A percentile compares a stretch with the other conserved stretches of the same genome.
phyloP scores from a whole-genome alignment of 2,888 invertebrate genomes.

The Plusia festucae region DNA sequence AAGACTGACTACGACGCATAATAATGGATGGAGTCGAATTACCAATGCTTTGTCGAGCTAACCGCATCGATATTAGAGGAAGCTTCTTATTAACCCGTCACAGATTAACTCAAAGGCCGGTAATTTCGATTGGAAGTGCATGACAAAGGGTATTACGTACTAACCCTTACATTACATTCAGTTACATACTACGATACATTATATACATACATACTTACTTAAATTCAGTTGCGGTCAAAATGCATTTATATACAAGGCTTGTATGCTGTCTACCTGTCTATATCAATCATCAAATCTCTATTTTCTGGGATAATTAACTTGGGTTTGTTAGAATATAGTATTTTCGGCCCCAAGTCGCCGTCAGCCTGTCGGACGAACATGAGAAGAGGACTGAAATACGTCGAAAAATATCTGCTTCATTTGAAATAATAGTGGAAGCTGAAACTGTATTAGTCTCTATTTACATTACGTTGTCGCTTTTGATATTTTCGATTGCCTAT shows the following conservation, averaged over 20 bases:
- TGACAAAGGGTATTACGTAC: neutral
- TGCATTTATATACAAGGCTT: neutral
- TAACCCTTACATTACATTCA: too few species aligned
- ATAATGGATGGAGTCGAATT: neutral
- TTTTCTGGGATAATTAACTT: neutral
- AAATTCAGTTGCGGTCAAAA: neutral
- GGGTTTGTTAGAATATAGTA: neutral
- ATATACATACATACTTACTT: too few species aligned
- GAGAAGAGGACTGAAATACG: neutral
- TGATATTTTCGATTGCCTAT: too few species aligned
- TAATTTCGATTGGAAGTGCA: neutral
- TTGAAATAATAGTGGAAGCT: neutral
- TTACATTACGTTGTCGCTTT: too few species aligned
- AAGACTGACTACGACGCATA: too few species aligned
- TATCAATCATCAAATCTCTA: neutral
- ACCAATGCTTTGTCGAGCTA: neutral
- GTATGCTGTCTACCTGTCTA: neutral
- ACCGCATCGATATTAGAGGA: neutral
- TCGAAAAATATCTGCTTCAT: too few species aligned
- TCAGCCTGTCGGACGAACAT: neutral
- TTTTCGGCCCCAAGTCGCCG: neutral
- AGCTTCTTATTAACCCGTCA: neutral
- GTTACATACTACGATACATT: too few species aligned
- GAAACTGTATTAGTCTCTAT: neutral
- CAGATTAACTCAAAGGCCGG: neutral